A percentile compares a stretch with the other conserved stretches of the same genome.
These are phyloP conservation scores for Platypus cylindrus DNA, from an alignment of 2,888 invertebrate genomes.

Conservation along the genomic window DNA sequence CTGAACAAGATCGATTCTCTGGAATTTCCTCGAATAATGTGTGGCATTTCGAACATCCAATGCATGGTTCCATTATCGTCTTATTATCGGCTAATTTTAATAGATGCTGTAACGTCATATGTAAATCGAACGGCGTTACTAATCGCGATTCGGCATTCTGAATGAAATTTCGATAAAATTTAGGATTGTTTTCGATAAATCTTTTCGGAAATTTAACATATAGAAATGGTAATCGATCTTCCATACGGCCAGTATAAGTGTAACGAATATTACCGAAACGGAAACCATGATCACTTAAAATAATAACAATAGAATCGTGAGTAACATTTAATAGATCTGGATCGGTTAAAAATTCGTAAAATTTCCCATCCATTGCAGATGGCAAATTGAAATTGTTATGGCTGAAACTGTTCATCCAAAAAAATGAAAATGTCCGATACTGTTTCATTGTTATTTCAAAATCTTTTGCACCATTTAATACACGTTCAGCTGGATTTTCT, in stretches of 20 bases:
- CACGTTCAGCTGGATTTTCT: conserved; percentile 49
- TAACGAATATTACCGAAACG: conserved; percentile 61
- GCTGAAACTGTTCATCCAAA: conserved; percentile 70
- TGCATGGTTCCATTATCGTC: conserved; percentile 28
- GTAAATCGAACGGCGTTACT: conserved; percentile 64
- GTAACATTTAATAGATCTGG: conserved; percentile 46
- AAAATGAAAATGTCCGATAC: conserved; percentile 58
- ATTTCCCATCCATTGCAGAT: conserved; percentile 52
- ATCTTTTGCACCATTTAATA: conserved; percentile 56
- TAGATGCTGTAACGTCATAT: conserved; percentile 57
- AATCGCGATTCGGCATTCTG: conserved; percentile 46
- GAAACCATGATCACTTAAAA: conserved; percentile 71
- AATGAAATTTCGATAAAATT: conserved; percentile 43
- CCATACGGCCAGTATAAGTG: conserved; percentile 62
- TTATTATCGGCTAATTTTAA: conserved; percentile 38
- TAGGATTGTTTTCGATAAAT: conserved; percentile 43
- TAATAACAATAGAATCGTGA: conserved; percentile 54
- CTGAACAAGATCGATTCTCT: conserved; percentile 50
- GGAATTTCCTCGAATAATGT: conserved; percentile 49
- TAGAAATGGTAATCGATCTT: conserved; percentile 67
- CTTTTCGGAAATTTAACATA: conserved; percentile 54
- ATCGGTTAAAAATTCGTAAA: conserved; percentile 46
- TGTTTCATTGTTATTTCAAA: conserved; percentile 49
- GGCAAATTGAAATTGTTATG: conserved; percentile 58
- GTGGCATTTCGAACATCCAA: conserved; percentile 51